Base-by-base conservation (phyloP, 2,888 invertebrate genomes). In the Temnothorax unifasciatus region DNA sequence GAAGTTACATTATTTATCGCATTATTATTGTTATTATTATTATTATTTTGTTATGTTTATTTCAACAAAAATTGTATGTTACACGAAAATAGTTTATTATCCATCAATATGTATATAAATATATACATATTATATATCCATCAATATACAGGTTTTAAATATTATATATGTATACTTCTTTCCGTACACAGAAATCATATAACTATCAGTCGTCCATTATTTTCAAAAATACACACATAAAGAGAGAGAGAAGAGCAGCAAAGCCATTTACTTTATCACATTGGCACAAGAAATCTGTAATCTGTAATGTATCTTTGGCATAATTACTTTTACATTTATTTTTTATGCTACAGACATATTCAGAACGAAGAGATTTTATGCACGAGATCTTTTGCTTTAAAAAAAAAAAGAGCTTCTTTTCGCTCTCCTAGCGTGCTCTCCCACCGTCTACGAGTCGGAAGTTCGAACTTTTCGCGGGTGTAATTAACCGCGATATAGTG, bases 401-500 rank as follows among this genome's bases (percentile, higher is more conserved):
- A 69, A 57, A 57, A 15, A 9, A 44, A 57, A 38, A 44, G 4
- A 44, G 11, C 6, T 44, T 8, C 59, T 71, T 57, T 59, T 69
- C 29, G 15, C n/a, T 79, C 57, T 44, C 44, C 1, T 18, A 44
- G 25, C 13, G 13, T 52, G 41, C 29, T 29, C 29, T 29, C 29
- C 29, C 29, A 29, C 29, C 29, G 13, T 13, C 15, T 9, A 69
- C 21, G 34, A 9, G 47, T 47, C 8, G 69, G 21, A 44, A 69
- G 29, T 25, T 44, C 13, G 13, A 77, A 68, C 21, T 18, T 52
- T 41, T 54, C 11, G 13, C 52, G 3, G n/a, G 8, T 54, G 57
- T 69, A 79, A 79, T 79, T 79, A 79, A 69, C 21, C 79, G 21
- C 71, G 34, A 71, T 79, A 71, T 79, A 59, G 18, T 34, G 47